Percentiles rank a stretch among this genome's conserved stretches.
Conservation (phyloP, 2,797 vertebrate species). For the Sebastes elongatus region DNA sequence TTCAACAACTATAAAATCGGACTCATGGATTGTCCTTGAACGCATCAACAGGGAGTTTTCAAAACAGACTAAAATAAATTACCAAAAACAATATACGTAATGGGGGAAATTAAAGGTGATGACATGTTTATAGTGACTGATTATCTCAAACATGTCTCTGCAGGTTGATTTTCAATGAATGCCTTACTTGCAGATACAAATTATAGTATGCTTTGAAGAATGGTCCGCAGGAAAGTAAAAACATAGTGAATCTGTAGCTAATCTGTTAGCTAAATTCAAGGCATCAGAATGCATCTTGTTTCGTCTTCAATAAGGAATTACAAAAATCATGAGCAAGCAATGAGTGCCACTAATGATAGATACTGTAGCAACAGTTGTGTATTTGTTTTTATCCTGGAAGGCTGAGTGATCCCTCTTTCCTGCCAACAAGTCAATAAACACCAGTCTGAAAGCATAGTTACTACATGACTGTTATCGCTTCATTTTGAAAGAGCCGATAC, state of each 20-base stretch:
- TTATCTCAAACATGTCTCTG: slow-evolving; percentile 1
- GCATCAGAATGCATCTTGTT: neutral
- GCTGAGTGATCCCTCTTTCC: neutral
- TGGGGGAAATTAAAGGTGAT: neutral
- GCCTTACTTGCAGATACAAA: neutral
- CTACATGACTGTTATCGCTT: neutral
- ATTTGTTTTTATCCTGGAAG: neutral
- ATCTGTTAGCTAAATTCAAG: neutral
- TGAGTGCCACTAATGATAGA: neutral
- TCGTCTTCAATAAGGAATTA: neutral
- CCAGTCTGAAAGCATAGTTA: neutral
- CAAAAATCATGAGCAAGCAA: neutral
- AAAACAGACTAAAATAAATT: slow-evolving; percentile 24
- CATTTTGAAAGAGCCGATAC: neutral
- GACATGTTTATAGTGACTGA: slow-evolving; percentile 1
- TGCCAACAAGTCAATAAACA: slow-evolving; percentile 7
- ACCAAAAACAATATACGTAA: neutral
- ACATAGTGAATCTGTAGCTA: neutral
- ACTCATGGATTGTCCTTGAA: neutral
- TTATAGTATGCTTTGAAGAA: neutral
- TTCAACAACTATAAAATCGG: neutral
- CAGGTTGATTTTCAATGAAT: neutral
- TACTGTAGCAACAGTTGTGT: neutral
- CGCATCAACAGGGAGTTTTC: neutral
- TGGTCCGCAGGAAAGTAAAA: neutral